Evolutionary conservation across 2,888 invertebrate species (phyloP).

Genomic region (Parasteatoda lunata): DNA sequence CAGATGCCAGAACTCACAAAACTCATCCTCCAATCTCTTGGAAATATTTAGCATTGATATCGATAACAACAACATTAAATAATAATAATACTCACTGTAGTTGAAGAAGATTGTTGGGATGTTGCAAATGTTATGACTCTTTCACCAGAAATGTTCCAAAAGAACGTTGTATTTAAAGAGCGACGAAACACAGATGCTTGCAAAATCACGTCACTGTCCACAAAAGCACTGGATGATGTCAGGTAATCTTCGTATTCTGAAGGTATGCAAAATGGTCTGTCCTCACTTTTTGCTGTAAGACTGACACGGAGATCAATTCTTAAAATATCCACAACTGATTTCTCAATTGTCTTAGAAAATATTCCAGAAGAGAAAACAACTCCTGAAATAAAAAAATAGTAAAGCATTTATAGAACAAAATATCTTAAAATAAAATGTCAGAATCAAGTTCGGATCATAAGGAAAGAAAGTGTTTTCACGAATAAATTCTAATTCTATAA

Average conservation of each 20-base stretch:
- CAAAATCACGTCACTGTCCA: slow-evolving; percentile 9
- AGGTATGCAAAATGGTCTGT: slow-evolving; percentile 17
- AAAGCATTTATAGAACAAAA: no score
- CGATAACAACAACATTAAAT: not conserved
- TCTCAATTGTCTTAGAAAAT: not conserved
- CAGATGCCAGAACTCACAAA: no score
- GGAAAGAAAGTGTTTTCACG: no score
- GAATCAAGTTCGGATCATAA: no score
- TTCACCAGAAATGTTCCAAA: slow-evolving; percentile 19
- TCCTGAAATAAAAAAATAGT: slow-evolving; percentile 9
- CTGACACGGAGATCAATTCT: not conserved
- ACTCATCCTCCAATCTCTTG: no score
- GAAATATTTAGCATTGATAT: not conserved
- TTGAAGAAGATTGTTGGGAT: not conserved
- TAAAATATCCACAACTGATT: not conserved
- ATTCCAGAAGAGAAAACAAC: slow-evolving; percentile 38
- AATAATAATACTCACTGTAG: slow-evolving; percentile 20
- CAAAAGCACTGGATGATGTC: not conserved
- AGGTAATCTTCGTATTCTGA: not conserved
- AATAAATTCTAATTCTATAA: no score
- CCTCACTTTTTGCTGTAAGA: not conserved
- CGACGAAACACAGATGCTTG: not conserved
- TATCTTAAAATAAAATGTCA: no score
- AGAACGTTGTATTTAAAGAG: not conserved
- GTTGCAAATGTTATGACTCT: not conserved